Evolutionary conservation across 2,888 invertebrate genomes (phyloP).

Genomic region (Yponomeuta evonymella): DNA sequence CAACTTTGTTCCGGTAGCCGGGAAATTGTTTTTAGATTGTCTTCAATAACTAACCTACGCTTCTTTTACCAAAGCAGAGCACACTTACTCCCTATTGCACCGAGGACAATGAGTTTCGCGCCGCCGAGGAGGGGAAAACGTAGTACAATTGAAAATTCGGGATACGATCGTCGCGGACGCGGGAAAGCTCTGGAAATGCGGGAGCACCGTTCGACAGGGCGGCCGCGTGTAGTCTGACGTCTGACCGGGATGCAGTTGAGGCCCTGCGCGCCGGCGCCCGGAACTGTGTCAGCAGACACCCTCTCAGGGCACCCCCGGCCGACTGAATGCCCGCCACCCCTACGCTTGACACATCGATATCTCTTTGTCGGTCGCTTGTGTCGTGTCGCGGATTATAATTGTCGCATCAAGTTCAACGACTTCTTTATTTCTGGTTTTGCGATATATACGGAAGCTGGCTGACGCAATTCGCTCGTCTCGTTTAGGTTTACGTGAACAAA

Average conservation of each 20-base stretch:
- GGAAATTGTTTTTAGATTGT: neutral
- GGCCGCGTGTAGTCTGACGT: conserved; percentile 55
- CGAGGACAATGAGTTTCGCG: neutral
- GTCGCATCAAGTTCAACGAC: conserved; percentile 17
- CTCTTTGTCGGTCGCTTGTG: conserved; percentile 16
- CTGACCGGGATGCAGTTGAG: conserved; percentile 47
- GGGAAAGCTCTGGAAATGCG: conserved; percentile 25
- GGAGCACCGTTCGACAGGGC: conserved; percentile 53
- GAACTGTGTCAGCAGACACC: conserved; percentile 64
- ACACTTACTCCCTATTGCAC: neutral
- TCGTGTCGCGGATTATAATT: conserved; percentile 9
- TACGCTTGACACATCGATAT: conserved; percentile 57
- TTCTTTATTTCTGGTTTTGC: conserved; percentile 4
- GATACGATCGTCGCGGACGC: neutral
- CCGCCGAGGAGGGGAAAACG: neutral
- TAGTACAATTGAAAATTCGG: neutral
- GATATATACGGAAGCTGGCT: neutral
- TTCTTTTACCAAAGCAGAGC: neutral
- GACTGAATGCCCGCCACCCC: conserved; percentile 56
- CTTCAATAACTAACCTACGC: conserved; percentile 2
- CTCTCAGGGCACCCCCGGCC: conserved; percentile 29
- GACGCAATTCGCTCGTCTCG: neutral
- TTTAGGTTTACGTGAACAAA: conserved; percentile 1
- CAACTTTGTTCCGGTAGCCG: neutral
- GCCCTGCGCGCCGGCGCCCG: conserved; percentile 70